A percentile compares a stretch with the other conserved stretches of the same genome.
phyloP scores from a whole-genome alignment of 1,140 invertebrate genomes.

The Microvelia longipes region DNA sequence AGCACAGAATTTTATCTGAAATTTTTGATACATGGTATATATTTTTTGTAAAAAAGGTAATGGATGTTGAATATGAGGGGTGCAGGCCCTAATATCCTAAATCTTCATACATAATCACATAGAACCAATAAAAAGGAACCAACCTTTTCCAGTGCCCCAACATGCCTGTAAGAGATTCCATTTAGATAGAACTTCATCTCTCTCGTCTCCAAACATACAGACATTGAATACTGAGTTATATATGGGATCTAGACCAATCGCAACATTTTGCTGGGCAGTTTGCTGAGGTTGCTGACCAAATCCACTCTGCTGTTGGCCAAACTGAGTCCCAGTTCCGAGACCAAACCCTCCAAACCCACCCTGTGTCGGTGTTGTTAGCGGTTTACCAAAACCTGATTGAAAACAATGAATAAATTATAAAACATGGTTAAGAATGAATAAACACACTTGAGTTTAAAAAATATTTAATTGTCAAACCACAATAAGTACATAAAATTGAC shows the following conservation, averaged over 20 bases:
- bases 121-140: conserved; percentile 9
- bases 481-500: too few relatives aligned
- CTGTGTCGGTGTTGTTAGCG: not conserved
- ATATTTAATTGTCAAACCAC: too few relatives aligned
- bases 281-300: conserved; percentile 25
- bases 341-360: conserved; percentile 23
- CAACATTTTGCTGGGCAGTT: conserved; percentile 31
- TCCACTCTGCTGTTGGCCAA: conserved; percentile 2
- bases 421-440: too few relatives aligned
- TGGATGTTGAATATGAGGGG: too few relatives aligned
- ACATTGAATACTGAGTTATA: conserved; percentile 67
- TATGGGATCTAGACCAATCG: conserved; percentile 43
- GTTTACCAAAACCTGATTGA: too few relatives aligned
- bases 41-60: too few relatives aligned
- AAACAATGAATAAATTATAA: too few relatives aligned
- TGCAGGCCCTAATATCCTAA: too few relatives aligned
- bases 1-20: too few relatives aligned
- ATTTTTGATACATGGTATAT: too few relatives aligned
- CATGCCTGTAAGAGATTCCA: conserved; percentile 88
- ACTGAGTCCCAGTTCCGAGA: not conserved
- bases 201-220: conserved; percentile 77
- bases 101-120: too few relatives aligned
- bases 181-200: conserved; percentile 76
- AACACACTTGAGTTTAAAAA: too few relatives aligned
- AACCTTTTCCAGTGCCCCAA: conserved; percentile 69